Conservation (phyloP, 2,113 vertebrate genomes). For the Galeopterus variegatus region DNA sequence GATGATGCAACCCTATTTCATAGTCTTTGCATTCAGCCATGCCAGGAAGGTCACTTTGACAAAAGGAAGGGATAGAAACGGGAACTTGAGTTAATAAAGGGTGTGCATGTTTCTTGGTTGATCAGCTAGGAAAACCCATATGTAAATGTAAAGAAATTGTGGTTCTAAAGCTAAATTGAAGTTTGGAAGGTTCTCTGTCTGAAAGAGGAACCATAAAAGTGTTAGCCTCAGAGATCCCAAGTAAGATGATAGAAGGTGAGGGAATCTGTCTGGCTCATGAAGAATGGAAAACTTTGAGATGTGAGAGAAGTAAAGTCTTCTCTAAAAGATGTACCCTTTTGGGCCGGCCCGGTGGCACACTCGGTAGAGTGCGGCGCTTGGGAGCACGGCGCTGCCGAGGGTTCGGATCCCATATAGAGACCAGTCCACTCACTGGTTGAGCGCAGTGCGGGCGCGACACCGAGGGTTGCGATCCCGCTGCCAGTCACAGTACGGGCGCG, state of each 20-base stretch:
- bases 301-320: not conserved
- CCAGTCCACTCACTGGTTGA: no score
- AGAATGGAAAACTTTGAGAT: not conserved
- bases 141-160: not conserved
- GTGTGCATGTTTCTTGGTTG: not conserved
- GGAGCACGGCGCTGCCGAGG: no score
- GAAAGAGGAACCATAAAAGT: not conserved
- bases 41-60: not conserved
- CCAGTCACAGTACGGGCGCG: no score
- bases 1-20: not conserved
- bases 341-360: no score
- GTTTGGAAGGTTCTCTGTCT: not conserved
- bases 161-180: not conserved
- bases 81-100: not conserved
- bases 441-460: no score
- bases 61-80: not conserved
- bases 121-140: not conserved
- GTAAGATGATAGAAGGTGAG: not conserved
- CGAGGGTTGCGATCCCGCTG: no score
- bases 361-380: no score
- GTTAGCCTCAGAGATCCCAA: not conserved
- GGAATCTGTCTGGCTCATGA: not conserved
- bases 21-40: not conserved
- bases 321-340: not conserved
- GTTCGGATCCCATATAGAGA: no score